phyloP scores from a whole-genome alignment of 2,113 vertebrate species.

The Xiphorhynchus elegans region DNA sequence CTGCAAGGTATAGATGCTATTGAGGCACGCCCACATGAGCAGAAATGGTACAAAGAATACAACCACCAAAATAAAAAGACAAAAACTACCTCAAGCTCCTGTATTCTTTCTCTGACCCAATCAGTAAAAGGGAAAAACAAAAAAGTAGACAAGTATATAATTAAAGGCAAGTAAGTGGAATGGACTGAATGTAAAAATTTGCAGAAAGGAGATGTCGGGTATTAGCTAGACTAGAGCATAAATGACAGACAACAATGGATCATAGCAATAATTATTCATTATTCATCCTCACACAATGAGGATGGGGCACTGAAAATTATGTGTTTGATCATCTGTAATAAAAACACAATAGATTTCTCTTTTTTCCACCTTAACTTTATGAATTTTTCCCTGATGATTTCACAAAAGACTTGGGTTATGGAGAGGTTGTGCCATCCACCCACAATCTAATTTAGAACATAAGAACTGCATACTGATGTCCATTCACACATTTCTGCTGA shows the following conservation, averaged over 20 bases:
- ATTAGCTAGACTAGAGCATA: not conserved
- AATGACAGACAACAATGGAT: not conserved
- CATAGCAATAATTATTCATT: not conserved
- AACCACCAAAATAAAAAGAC: not conserved
- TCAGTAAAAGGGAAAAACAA: not conserved
- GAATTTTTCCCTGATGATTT: not conserved
- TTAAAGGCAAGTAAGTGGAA: not conserved
- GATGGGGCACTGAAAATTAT: not conserved
- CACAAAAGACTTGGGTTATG: not conserved
- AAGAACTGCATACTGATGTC: not conserved
- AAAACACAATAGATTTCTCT: not conserved
- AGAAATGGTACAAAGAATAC: not conserved
- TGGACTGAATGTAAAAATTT: not conserved
- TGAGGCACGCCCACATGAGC: not conserved
- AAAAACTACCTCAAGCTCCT: not conserved
- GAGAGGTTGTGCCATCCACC: not conserved
- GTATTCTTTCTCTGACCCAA: not conserved
- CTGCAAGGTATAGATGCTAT: not conserved
- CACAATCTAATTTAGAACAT: not conserved
- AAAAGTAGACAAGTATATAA: not conserved
- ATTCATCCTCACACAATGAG: not conserved
- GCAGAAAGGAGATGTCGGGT: not conserved
- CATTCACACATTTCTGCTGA: not conserved
- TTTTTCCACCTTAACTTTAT: not conserved
- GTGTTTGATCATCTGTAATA: not conserved